Evolutionary conservation across 2,113 vertebrate species (phyloP), one percentile per base, ranked within the genome.

Genomic region (Candoia aspera): DNA sequence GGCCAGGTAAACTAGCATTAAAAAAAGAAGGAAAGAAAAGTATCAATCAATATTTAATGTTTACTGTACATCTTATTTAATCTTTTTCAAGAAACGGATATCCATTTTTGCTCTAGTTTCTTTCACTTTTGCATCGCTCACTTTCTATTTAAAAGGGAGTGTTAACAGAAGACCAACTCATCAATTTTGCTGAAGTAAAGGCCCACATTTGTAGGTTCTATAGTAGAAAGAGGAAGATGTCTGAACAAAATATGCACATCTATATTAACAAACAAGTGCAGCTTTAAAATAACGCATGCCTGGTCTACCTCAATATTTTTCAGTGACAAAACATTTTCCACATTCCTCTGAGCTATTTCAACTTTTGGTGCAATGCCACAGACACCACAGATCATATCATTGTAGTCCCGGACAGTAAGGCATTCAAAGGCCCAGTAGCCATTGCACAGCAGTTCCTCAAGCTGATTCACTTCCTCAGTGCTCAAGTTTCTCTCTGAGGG

Each of bases 341-440:
- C 93, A 95, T 98, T 97, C 93, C 99, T 97, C 93, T 98, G 98
- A 8, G 98, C 98, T 92, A 99, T 97, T 97, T 99, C 99, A 92
- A 99, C 95, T 95, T 98, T 99, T 87, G 99, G 99, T 84, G 98
- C 98, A 91, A 99, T 97, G 4, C 99, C 99, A 90, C 99, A 99
- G 95, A 99, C 97, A 26, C 99, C 99, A 92, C 99, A 99, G 96
- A 99, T 99, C 99, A 99, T 99, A 93, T 99, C 99, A 10, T 99
- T 99, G 96, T 99, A 99, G 96, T 99, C 99, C 4, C 99, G 98
- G 55, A 99, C 95, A 0, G 99, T 99, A 68, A 99, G 97, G 92
- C 99, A 99, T 93, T 99, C 99, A 17, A 99, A 99, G 86, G 99
- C 99, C 99, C 99, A 99, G 93, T 99, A 99, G 88, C 99, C 99